A percentile compares a stretch with the other conserved stretches of the same genome.
These are phyloP conservation scores for Tamias sibiricus DNA, from an alignment of 2,113 vertebrate genomes.

Conservation along the genomic window DNA sequence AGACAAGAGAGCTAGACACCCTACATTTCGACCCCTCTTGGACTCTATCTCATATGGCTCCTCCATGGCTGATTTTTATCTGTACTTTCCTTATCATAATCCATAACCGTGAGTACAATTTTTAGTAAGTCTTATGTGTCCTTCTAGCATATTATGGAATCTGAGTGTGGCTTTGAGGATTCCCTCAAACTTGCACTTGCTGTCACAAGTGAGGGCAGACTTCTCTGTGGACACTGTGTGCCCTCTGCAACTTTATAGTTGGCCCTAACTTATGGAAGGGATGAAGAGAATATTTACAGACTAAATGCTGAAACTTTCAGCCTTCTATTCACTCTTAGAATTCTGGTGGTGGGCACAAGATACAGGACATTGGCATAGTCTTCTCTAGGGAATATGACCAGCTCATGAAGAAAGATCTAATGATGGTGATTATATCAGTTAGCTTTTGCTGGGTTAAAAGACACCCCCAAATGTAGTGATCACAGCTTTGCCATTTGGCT, in stretches of 20 bases:
- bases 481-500: not conserved
- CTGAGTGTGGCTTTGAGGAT: not conserved
- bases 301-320: not conserved
- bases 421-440: not conserved
- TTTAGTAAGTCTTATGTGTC: not conserved
- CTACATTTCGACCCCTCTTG: not conserved
- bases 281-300: not conserved
- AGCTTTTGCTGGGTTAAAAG: not conserved
- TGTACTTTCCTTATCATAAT: not conserved
- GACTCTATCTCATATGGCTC: too few species aligned
- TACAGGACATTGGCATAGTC: not conserved
- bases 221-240: not conserved
- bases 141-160: not conserved
- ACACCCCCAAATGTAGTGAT: not conserved
- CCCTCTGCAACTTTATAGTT: not conserved
- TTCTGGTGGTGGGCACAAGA: not conserved
- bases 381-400: not conserved
- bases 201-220: not conserved
- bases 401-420: not conserved
- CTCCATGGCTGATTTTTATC: not conserved
- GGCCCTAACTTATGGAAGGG: not conserved
- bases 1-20: not conserved
- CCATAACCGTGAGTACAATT: not conserved
- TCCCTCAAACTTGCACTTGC: not conserved
- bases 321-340: not conserved